phyloP scores from a whole-genome alignment of 2,113 vertebrate species.

The Merops nubicus region DNA sequence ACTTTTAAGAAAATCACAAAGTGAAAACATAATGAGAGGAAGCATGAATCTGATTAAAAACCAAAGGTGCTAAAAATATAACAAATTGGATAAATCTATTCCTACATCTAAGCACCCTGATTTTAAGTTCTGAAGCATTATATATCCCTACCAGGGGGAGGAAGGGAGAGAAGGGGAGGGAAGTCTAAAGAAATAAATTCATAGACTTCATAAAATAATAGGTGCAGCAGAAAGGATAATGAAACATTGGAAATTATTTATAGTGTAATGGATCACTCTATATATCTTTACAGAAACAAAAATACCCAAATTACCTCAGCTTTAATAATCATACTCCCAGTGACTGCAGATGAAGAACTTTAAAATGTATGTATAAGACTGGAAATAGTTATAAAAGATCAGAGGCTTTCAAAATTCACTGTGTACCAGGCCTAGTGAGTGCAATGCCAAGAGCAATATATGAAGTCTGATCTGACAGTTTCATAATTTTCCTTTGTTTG shows the following conservation, averaged over 20 bases:
- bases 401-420: constrained; percentile 44
- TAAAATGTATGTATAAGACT: neutral
- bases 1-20: neutral
- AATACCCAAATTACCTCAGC: constrained; percentile 20
- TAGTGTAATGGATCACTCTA: neutral
- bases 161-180: too few species aligned
- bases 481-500: constrained; percentile 35
- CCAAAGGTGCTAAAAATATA: neutral
- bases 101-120: neutral
- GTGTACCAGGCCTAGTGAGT: neutral
- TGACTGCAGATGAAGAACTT: constrained; percentile 14
- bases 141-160: neutral
- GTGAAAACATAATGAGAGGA: neutral
- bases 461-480: constrained; percentile 49
- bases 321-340: neutral
- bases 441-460: constrained; percentile 9
- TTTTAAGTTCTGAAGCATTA: neutral
- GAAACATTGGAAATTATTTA: neutral
- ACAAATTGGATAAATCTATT: neutral
- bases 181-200: neutral
- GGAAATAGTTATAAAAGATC: constrained; percentile 48
- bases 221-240: neutral
- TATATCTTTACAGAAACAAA: constrained; percentile 1
- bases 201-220: neutral
- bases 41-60: neutral